phyloP scores from a whole-genome alignment of 2,888 invertebrate species.

The Lepetodrilus schrolli region DNA sequence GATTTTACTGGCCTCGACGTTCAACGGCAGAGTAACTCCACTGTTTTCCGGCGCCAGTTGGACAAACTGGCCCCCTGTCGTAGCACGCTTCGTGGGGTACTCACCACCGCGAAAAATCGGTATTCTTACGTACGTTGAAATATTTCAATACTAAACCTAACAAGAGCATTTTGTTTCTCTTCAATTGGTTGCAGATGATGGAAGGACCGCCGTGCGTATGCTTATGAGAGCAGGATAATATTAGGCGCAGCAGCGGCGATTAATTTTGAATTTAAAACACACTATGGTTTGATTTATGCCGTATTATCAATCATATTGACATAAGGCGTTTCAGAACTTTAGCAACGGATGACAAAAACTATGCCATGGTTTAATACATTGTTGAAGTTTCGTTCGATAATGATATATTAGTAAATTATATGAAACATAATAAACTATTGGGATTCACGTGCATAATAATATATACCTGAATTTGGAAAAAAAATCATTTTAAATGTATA shows the following conservation, averaged over 20 bases:
- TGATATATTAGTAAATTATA: too few relatives aligned
- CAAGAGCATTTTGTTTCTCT: neutral
- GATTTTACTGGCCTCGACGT: neutral
- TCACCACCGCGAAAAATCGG: constrained; percentile 1
- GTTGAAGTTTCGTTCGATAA: too few relatives aligned
- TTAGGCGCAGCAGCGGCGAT: neutral
- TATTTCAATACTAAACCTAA: neutral
- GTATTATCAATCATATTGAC: too few relatives aligned
- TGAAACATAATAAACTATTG: too few relatives aligned
- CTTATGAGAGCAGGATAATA: neutral
- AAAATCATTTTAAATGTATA: too few relatives aligned
- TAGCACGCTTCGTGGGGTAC: neutral
- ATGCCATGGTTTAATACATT: too few relatives aligned
- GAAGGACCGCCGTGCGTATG: neutral
- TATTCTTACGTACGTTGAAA: constrained; percentile 2
- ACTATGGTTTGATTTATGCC: neutral
- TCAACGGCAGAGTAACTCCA: neutral
- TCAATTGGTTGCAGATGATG: neutral
- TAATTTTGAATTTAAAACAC: too few relatives aligned
- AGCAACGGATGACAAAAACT: too few relatives aligned
- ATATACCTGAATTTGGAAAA: too few relatives aligned
- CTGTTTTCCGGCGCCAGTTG: neutral
- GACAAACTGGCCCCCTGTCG: neutral
- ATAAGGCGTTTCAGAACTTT: too few relatives aligned
- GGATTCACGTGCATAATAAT: too few relatives aligned